Base-by-base conservation (phyloP, 2,888 invertebrate species). In the Helobdella robusta region DNA sequence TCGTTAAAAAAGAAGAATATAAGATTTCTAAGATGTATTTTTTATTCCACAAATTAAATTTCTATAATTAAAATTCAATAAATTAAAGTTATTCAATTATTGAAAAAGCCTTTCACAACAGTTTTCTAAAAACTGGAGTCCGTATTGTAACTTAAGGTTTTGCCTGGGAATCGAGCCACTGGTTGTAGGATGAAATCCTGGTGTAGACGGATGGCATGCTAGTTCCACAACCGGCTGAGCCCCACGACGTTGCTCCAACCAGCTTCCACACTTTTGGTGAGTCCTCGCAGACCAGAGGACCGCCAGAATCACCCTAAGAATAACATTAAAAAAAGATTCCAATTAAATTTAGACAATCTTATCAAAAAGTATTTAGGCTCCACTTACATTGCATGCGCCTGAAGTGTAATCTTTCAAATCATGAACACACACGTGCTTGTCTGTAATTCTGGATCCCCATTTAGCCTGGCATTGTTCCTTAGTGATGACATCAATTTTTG, bases 131-230 rank as follows among this genome's bases (percentile, higher is more conserved):
- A n/a, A n/a, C n/a, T n/a, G n/a, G n/a, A n/a, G n/a, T n/a, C n/a
- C n/a, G n/a, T n/a, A n/a, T n/a, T n/a, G n/a, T n/a, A n/a, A n/a
- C n/a, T n/a, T n/a, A n/a, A n/a, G n/a, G n/a, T n/a, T n/a, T n/a
- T n/a, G n/a, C n/a, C n/a, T n/a, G n/a, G n/a, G 28, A 56, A 75
- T 70, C 64, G 30, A 67, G 44, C 67, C 67, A 67, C 20, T 15
- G 6, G n/a, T 59, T 59, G 65, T 64, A 67, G 44, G 34, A 54
- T 36, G 54, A 65, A 54, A 65, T 65, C 35, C 67, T 59, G 2
- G 67, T 54, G 61, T 65, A 65, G 48, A 67, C 65, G 36, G 67
- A 65, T n/a, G 67, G 61, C n/a, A 40, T 44, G 23, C 40, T 23
- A 4, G 67, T 58, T 25, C 36, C 36, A 44, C 67, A 67, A 20